Conservation (phyloP, 2,113 vertebrate species). For the Columba livia region DNA sequence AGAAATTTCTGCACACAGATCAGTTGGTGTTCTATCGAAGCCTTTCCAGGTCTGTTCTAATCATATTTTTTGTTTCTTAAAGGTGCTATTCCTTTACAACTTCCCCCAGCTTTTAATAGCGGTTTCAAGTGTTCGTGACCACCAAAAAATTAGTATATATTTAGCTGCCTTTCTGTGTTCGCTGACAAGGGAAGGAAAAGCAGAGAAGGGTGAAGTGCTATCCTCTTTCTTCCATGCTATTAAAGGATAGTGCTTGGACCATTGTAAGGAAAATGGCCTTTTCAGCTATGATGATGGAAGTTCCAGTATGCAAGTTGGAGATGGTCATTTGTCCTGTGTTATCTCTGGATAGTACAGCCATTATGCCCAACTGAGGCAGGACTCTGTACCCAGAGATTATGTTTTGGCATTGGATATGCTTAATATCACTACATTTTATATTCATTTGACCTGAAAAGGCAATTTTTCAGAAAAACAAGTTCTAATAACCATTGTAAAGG, state of each 20-base stretch:
- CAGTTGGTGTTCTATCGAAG: not conserved
- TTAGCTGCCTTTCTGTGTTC: not conserved
- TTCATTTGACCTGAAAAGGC: not conserved
- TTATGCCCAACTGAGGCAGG: not conserved
- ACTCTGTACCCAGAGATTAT: not conserved
- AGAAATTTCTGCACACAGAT: not conserved
- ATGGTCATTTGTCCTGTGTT: not conserved
- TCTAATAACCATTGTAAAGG: not conserved
- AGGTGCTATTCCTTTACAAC: not conserved
- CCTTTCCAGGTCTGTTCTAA: not conserved
- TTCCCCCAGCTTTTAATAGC: not conserved
- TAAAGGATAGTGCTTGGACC: not conserved
- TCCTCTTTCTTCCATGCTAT: not conserved
- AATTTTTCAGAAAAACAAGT: not conserved
- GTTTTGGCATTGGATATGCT: not conserved
- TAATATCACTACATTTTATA: not conserved
- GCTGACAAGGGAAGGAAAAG: not conserved
- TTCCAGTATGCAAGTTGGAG: accelerated
- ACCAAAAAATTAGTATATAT: not conserved
- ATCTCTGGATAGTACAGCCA: not conserved
- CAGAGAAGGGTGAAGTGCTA: not conserved
- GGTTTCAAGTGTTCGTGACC: not conserved
- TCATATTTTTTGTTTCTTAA: not conserved
- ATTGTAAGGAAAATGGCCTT: not conserved
- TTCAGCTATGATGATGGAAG: not conserved